A percentile compares a stretch with the other conserved stretches of the same genome.
phyloP scores from a whole-genome alignment of 2,113 vertebrate species.

The Albula glossodonta region DNA sequence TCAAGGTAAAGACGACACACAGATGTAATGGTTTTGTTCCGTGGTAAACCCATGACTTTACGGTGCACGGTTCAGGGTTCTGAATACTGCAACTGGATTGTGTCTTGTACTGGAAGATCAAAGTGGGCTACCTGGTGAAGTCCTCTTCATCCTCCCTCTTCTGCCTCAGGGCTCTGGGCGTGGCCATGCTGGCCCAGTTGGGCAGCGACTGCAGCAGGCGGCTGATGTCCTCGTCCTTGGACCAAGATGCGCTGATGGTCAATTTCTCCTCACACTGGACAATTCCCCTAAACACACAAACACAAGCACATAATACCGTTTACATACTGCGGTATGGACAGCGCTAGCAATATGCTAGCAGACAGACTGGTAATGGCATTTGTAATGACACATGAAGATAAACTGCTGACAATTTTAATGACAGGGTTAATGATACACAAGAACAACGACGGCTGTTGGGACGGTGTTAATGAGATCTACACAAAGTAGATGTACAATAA shows the following conservation, averaged over 20 bases:
- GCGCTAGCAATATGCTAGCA: background rate
- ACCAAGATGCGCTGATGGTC: slow-evolving; percentile 95
- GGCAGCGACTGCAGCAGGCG: slow-evolving; percentile 92
- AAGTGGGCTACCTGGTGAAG: slow-evolving; percentile 81
- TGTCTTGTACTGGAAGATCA: background rate
- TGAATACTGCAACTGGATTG: background rate
- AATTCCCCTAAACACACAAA: slow-evolving; percentile 70
- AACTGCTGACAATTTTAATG: background rate
- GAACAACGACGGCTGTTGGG: too few species aligned
- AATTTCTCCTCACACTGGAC: slow-evolving; percentile 94
- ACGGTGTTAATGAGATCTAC: background rate
- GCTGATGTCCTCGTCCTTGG: slow-evolving; percentile 97
- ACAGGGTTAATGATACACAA: background rate
- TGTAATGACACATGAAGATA: background rate
- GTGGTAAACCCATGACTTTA: background rate
- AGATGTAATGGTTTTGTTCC: background rate
- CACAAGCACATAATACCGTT: background rate
- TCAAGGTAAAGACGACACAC: background rate
- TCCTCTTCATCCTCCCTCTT: slow-evolving; percentile 98
- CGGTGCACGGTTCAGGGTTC: background rate
- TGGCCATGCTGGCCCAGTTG: slow-evolving; percentile 94
- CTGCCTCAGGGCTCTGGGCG: slow-evolving; percentile 86
- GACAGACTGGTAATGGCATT: background rate
- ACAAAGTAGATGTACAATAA: too few species aligned
- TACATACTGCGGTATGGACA: slow-evolving; percentile 19